Evolutionary conservation across 2,888 invertebrate species (phyloP).

Genomic region (Chelonus formosanus): DNA sequence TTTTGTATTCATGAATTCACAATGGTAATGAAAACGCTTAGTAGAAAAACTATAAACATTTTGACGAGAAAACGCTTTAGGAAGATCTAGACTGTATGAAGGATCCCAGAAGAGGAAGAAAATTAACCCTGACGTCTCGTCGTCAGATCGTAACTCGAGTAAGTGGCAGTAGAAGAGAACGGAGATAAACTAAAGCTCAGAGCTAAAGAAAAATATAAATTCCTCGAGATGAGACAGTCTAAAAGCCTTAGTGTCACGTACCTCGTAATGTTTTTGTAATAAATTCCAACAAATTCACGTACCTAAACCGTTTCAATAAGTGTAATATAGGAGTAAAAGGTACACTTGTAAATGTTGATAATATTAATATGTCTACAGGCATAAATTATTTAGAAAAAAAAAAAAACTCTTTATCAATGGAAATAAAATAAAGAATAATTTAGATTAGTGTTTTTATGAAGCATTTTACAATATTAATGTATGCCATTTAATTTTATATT

Average conservation of each 20-base stretch:
- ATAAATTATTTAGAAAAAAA: too few species aligned
- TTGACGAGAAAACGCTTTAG: slow-evolving; percentile 21
- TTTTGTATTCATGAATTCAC: not conserved
- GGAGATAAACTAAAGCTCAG: slow-evolving; percentile 3
- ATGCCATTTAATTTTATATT: too few species aligned
- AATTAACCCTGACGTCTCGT: slow-evolving; percentile 36
- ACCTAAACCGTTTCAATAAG: slow-evolving; percentile 5
- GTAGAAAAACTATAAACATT: slow-evolving; percentile 24
- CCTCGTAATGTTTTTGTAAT: slow-evolving; percentile 12
- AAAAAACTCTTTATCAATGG: too few species aligned
- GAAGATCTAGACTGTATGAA: slow-evolving; percentile 18
- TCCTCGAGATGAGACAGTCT: slow-evolving; percentile 21
- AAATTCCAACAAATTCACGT: slow-evolving; percentile 14
- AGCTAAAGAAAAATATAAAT: slow-evolving; percentile 23
- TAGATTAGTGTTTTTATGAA: too few species aligned
- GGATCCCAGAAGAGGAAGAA: slow-evolving; percentile 20
- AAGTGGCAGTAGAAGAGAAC: slow-evolving; percentile 26
- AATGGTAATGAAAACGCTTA: not conserved
- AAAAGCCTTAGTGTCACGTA: slow-evolving; percentile 5
- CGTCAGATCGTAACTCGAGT: slow-evolving; percentile 31
- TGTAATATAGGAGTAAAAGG: not conserved
- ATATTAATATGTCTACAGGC: too few species aligned
- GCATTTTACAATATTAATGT: too few species aligned
- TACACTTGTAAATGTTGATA: too few species aligned
- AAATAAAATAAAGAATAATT: too few species aligned